Percentiles rank a stretch among this genome's conserved stretches.
Conservation (phyloP, 1,140 invertebrate genomes). For the Thaumatotibia leucotreta region DNA sequence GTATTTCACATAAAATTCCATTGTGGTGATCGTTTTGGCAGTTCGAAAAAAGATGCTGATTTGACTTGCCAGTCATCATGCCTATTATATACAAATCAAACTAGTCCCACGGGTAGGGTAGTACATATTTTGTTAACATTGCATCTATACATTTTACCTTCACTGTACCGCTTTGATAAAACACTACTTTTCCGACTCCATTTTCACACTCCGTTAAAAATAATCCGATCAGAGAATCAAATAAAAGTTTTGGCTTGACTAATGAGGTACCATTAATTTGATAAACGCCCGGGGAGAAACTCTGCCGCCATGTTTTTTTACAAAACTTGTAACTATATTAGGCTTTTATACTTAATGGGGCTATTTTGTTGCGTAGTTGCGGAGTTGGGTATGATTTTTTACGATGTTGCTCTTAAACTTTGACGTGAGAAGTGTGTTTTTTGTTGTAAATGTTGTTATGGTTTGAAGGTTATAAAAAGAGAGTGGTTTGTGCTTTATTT, state of each 20-base stretch:
- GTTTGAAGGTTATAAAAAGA: background rate
- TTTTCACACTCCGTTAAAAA: background rate
- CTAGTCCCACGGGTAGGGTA: too few species aligned
- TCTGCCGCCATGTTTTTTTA: slow-evolving; percentile 5
- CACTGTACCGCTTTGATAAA: too few species aligned
- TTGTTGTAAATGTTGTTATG: background rate
- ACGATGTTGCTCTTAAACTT: background rate
- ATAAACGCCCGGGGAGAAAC: slow-evolving; percentile 4
- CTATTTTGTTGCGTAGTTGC: slow-evolving; percentile 7
- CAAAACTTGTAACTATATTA: slow-evolving; percentile 8
- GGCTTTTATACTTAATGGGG: slow-evolving; percentile 5
- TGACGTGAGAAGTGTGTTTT: background rate
- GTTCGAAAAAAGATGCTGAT: too few species aligned
- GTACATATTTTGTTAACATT: too few species aligned
- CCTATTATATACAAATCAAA: too few species aligned
- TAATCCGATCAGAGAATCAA: slow-evolving; percentile 16
- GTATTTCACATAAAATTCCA: too few species aligned
- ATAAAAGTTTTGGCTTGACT: slow-evolving; percentile 17
- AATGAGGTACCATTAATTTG: slow-evolving; percentile 16
- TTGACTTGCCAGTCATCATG: too few species aligned
- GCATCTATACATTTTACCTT: too few species aligned
- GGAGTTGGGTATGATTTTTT: slow-evolving; percentile 5
- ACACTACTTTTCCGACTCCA: background rate
- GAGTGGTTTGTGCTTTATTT: background rate
- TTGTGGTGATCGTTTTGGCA: too few species aligned